These are phyloP conservation scores for Pteropus alecto DNA, from an alignment of 2,113 vertebrate genomes.

Conservation along the genomic window DNA sequence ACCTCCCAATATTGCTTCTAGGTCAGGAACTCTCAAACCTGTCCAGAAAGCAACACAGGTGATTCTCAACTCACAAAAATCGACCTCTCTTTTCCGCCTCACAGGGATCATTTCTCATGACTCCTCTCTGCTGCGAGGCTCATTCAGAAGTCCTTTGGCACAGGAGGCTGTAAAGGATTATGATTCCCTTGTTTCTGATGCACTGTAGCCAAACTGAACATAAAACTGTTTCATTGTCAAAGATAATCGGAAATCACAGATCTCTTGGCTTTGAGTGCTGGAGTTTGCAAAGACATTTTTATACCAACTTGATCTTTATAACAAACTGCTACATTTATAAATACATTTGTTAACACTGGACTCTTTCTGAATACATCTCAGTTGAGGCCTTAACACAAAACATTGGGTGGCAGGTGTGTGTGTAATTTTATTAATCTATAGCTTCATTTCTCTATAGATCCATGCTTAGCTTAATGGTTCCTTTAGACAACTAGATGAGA, in stretches of 20 bases:
- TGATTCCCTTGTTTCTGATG: background rate
- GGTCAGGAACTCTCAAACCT: background rate
- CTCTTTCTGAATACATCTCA: conserved; percentile 12
- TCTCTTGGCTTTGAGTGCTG: conserved; percentile 1
- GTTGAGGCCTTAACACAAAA: background rate
- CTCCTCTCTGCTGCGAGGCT: background rate
- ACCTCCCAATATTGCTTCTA: background rate
- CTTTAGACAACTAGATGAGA: background rate
- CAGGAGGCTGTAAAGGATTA: background rate
- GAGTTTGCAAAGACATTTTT: conserved; percentile 18
- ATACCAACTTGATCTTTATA: background rate
- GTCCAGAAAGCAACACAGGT: background rate
- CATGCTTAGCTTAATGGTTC: background rate
- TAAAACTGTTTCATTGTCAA: background rate
- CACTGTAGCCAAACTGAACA: background rate
- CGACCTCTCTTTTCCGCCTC: background rate
- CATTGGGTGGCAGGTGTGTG: background rate
- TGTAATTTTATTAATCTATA: background rate
- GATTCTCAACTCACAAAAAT: background rate
- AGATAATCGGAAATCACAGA: background rate
- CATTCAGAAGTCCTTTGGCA: background rate
- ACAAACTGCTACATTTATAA: background rate
- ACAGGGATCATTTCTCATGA: background rate
- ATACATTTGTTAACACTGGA: background rate
- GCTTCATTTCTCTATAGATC: background rate